These are phyloP conservation scores for Sitta carolinensis DNA, from an alignment of 2,797 vertebrate species.

Conservation along the genomic window DNA sequence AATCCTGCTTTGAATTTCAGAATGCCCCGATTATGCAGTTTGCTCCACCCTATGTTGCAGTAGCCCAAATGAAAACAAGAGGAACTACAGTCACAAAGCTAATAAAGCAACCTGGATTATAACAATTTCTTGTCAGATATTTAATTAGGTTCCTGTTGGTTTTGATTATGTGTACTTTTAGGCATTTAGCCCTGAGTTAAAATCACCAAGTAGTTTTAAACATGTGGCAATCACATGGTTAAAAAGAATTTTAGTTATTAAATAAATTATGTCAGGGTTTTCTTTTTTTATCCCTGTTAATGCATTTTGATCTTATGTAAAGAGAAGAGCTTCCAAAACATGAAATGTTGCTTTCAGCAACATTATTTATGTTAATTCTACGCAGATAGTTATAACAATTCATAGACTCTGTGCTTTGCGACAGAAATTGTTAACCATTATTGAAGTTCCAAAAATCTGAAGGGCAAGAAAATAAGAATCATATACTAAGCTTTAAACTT, in stretches of 20 bases:
- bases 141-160: not conserved
- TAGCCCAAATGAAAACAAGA: not conserved
- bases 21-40: not conserved
- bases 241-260: not conserved
- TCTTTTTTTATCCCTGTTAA: not conserved
- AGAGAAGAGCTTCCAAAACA: not conserved
- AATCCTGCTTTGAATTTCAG: not conserved
- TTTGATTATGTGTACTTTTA: not conserved
- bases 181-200: not conserved
- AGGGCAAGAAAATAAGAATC: not conserved
- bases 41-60: not conserved
- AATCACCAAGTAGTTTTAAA: not conserved
- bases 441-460: not conserved
- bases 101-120: not conserved
- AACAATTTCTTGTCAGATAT: not conserved
- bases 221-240: not conserved
- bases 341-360: not conserved
- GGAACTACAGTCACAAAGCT: not conserved
- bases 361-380: not conserved
- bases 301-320: not conserved
- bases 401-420: not conserved
- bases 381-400: not conserved
- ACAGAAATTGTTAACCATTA: not conserved
- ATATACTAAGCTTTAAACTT: not conserved
- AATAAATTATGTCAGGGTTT: not conserved